Evolutionary conservation across 2,797 vertebrate genomes (phyloP).

Genomic region (Chaetodon trifasciatus): DNA sequence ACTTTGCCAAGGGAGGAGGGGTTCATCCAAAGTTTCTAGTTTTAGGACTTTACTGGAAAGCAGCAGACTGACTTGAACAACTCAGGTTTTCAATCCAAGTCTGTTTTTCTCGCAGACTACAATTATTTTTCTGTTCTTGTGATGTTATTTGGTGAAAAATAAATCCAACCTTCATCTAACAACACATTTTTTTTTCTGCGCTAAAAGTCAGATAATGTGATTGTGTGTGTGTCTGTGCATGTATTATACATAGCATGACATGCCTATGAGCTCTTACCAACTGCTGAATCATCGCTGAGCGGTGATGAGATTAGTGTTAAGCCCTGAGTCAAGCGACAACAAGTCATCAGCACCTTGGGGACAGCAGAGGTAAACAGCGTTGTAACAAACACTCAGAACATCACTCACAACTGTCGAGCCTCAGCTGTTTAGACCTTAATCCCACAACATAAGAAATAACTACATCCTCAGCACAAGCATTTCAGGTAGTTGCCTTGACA

Average conservation of each 20-base stretch:
- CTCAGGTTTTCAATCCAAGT: neutral
- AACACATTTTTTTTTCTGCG: neutral
- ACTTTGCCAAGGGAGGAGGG: constrained; percentile 13
- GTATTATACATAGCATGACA: neutral
- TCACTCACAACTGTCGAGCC: constrained; percentile 26
- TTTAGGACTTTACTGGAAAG: constrained; percentile 2
- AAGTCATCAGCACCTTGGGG: constrained; percentile 64
- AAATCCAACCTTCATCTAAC: constrained; percentile 2
- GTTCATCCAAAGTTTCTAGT: constrained; percentile 2
- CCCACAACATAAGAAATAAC: constrained; percentile 31
- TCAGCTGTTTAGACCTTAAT: constrained; percentile 37
- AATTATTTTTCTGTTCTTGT: neutral
- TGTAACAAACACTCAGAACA: constrained; percentile 54
- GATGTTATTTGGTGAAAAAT: constrained; percentile 14
- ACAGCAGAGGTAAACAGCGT: constrained; percentile 37
- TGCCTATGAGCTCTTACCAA: constrained; percentile 20
- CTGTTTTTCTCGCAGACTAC: neutral
- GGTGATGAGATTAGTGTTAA: constrained; percentile 58
- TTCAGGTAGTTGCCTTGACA: constrained; percentile 1
- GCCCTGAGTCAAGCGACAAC: constrained; percentile 61
- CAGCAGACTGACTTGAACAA: neutral
- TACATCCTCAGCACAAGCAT: neutral
- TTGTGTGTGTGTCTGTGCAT: neutral
- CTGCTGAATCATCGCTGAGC: constrained; percentile 62
- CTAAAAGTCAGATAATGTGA: neutral